Evolutionary conservation across 2,888 invertebrate genomes (phyloP), one percentile per base, ranked within the genome.

Genomic region (Hypercompe scribonia): DNA sequence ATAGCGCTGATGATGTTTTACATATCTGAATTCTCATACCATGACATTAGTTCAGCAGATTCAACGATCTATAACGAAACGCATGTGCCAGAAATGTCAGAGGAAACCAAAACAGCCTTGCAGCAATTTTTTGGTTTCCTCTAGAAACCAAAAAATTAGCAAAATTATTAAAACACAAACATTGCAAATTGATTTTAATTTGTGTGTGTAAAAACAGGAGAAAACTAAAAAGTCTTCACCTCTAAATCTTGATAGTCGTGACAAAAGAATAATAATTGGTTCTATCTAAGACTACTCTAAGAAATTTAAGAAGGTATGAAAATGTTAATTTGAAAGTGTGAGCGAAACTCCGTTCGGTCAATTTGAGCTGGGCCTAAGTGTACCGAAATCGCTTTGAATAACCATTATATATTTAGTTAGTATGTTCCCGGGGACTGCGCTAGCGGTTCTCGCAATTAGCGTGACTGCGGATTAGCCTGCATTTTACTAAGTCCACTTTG

Each of bases 381-480:
- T 89, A 90, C 87, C 84, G 87, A 88, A 89, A 83, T 88, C 87
- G 89, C 84, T 89, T 87, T 86, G 89, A 90, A 91, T 92, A 92
- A 91, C 90, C 91, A 93, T 94, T 93, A 93, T 89, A 92, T 93
- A 94, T 95, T 93, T 93, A 93, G 92, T 92, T 91, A 90, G 93
- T 89, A 88, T 89, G 91, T 91, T 93, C 92, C 89, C 82, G 77
- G 91, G 90, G 93, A 91, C 89, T 91, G 90, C 90, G 91, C 91
- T 92, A 94, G 94, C 90, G 94, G 94, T 93, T 93, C 89, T 90
- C 89, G 89, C 94, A 93, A 94, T 95, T 95, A 94, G 94, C 83
- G 86, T 93, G 89, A 94, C 94, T 94, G 94, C 94, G 91, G 86
- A 89, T 90, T 89, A 86, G 85, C 86, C 85, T 83, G 82, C 79